Evolutionary conservation across 2,888 invertebrate genomes (phyloP).

Genomic region (Catocala sponsa): DNA sequence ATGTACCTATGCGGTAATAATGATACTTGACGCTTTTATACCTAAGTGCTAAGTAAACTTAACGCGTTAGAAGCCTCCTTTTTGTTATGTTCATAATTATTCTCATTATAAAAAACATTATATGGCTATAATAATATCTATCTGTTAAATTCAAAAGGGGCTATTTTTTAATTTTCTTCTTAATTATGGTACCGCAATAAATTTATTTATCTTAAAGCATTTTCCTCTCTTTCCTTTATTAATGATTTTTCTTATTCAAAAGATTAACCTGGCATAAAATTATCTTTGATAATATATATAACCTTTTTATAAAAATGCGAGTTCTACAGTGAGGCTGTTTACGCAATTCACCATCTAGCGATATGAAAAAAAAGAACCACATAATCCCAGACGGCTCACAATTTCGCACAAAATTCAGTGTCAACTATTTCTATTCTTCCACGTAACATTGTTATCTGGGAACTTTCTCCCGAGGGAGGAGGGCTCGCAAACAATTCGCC

Average conservation of each 20-base stretch:
- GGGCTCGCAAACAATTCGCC: slow-evolving; percentile 44
- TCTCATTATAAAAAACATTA: too few species aligned
- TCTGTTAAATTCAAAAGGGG: not conserved
- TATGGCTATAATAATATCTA: not conserved
- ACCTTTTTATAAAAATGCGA: not conserved
- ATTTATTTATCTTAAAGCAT: not conserved
- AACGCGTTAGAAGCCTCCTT: not conserved
- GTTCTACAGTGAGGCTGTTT: slow-evolving; percentile 16
- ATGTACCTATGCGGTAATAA: slow-evolving; percentile 1
- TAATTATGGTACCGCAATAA: slow-evolving; percentile 1
- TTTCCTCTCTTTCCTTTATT: not conserved
- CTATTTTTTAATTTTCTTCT: not conserved
- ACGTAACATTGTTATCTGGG: slow-evolving; percentile 44
- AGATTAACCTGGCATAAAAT: not conserved
- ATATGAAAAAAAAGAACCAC: slow-evolving; percentile 33
- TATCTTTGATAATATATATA: not conserved
- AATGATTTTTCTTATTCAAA: not conserved
- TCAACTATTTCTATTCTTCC: slow-evolving; percentile 55
- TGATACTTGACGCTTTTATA: slow-evolving; percentile 19
- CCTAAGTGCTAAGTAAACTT: not conserved
- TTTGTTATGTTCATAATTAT: not conserved
- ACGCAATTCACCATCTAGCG: slow-evolving; percentile 19
- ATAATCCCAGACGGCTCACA: slow-evolving; percentile 42
- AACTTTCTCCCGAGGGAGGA: slow-evolving; percentile 33
- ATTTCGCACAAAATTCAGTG: slow-evolving; percentile 42